Conservation (phyloP, 35 echinoderm and acorn worm genomes). For the Acanthaster planci region DNA sequence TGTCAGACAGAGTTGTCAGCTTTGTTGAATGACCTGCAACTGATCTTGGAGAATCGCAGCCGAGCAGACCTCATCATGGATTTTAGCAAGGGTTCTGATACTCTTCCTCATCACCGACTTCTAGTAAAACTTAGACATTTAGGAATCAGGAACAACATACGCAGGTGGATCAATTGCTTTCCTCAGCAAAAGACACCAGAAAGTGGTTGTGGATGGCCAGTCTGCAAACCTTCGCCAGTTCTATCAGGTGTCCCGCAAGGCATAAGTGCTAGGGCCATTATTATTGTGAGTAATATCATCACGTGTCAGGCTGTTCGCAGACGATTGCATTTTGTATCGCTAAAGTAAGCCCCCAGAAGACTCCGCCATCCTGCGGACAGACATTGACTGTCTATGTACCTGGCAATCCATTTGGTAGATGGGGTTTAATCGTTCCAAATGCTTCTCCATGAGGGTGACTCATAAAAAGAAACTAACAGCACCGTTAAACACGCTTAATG, state of each 20-base stretch:
- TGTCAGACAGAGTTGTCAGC: too few relatives aligned
- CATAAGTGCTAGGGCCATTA: conserved; percentile 44
- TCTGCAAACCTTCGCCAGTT: conserved; percentile 18
- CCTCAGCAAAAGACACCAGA: conserved; percentile 26
- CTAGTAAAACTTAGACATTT: conserved; percentile 36
- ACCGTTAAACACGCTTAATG: conserved; percentile 33
- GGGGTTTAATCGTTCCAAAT: conserved; percentile 46
- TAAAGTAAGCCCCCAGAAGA: conserved; percentile 36
- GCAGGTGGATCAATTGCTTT: conserved; percentile 44
- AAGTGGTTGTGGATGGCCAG: conserved; percentile 57
- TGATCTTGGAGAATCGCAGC: conserved; percentile 31
- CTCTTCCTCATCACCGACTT: conserved; percentile 38
- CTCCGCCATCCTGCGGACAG: background rate
- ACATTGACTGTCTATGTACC: background rate
- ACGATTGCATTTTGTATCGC: conserved; percentile 66
- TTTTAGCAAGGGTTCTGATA: conserved; percentile 62
- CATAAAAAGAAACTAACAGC: conserved; percentile 29
- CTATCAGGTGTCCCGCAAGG: conserved; percentile 65
- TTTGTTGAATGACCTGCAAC: too few relatives aligned
- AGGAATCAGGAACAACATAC: conserved; percentile 44
- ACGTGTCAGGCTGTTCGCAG: conserved; percentile 59
- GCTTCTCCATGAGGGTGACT: conserved; percentile 51
- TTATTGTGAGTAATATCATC: conserved; percentile 53
- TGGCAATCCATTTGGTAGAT: conserved; percentile 61
- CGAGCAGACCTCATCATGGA: conserved; percentile 58